Evolutionary conservation across 2,113 vertebrate species (phyloP), one percentile per base, ranked within the genome.

Genomic region (Halichoerus grypus): DNA sequence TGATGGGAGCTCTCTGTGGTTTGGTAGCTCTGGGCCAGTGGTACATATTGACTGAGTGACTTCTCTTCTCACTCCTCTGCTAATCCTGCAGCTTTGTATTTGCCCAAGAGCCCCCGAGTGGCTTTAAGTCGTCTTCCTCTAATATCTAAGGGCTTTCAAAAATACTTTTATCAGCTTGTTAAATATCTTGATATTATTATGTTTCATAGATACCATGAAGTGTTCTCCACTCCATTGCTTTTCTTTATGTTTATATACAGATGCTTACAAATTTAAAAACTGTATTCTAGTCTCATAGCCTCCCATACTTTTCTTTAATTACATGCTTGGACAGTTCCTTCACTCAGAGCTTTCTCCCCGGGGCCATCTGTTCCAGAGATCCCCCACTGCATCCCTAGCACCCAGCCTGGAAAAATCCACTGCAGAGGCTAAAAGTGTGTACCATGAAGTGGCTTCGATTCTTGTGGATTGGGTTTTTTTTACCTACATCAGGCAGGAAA

Each of bases 11-110:
- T 1, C 33, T 26, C 42, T 7, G 36, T 1, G 22, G 7, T 33
- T 22, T 39, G 15, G 55, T 4, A 14, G 42, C 13, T 22, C 46
- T 14, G 15, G 14, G 31, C 28, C 0, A 19, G 7, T 7, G 36
- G 33, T 36, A 4, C 1, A 0, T 22, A 6, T 7, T 39, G 15
- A 7, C 7, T 55, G 28, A 26, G 4, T 1, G 33, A 0, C 26
- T 31, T 88, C 36, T 69, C 72, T 13, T 21, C 82, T n/a, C 80
- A 4, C 9, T 19, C 9, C 24, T 39, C 51, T 2, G 33, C 22
- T 3, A 12, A 28, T 36, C 42, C 69, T 15, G 14, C 7, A 0
- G 24, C 61, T 85, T 1, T 51, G 51, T 51, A 9, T 57, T 85
- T 82, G 77, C 42, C 2, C 7, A 67, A 61, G 76, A 59, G 14